A percentile compares a stretch with the other conserved stretches of the same genome.
These are phyloP conservation scores for Etheostoma nigrum DNA, from an alignment of 2,797 vertebrate species.

Conservation along the genomic window DNA sequence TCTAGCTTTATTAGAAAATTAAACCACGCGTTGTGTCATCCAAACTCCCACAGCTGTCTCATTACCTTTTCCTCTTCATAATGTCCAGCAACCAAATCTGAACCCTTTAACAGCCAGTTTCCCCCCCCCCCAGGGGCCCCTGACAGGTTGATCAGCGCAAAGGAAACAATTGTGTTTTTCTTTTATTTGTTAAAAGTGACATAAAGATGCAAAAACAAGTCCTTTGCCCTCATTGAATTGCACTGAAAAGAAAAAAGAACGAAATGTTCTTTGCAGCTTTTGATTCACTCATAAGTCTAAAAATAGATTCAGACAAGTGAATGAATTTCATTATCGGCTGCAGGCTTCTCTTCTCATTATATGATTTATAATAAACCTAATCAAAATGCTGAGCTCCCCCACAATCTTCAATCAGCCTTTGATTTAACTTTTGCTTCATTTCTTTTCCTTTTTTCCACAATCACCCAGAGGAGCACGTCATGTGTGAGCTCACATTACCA, in stretches of 20 bases:
- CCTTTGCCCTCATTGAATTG: neutral
- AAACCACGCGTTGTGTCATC: no score
- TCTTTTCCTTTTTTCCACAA: neutral
- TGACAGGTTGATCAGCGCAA: neutral
- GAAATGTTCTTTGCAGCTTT: neutral
- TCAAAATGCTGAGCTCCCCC: slow-evolving; percentile 15
- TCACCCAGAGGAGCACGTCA: slow-evolving; percentile 35
- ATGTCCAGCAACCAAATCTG: slow-evolving; percentile 51
- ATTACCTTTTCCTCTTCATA: slow-evolving; percentile 49
- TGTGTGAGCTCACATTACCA: slow-evolving; percentile 39
- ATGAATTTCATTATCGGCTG: slow-evolving; percentile 4
- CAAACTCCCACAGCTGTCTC: neutral
- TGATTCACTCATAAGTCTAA: neutral
- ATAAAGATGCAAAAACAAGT: neutral
- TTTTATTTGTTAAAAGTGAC: neutral
- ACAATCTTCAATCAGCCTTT: slow-evolving; percentile 23
- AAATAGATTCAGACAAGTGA: slow-evolving; percentile 1
- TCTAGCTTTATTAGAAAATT: no score
- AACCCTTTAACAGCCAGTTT: neutral
- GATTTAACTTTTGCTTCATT: neutral
- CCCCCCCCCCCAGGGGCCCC: neutral
- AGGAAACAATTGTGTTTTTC: neutral
- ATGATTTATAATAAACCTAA: slow-evolving; percentile 18
- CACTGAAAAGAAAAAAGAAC: neutral
- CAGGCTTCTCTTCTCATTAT: slow-evolving; percentile 8